Evolutionary conservation across 2,113 vertebrate genomes (phyloP).

Genomic region (Labrus mixtus): DNA sequence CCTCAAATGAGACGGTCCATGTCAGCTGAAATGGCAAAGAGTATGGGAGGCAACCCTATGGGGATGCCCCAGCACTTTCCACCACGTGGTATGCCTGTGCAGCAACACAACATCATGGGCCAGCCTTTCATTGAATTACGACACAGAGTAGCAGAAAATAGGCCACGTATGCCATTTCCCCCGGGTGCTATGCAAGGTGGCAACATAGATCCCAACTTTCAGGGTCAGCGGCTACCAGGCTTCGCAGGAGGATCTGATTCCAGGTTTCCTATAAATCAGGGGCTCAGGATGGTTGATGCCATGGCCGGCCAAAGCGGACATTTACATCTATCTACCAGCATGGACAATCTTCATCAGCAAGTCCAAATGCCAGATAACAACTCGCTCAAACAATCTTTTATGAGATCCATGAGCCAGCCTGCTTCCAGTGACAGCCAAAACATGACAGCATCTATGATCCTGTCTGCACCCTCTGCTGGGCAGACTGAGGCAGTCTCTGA

Average conservation of each 20-base stretch:
- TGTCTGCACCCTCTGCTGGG: slow-evolving; percentile 76
- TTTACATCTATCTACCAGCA: slow-evolving; percentile 81
- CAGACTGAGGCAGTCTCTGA: slow-evolving; percentile 78
- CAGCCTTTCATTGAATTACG: slow-evolving; percentile 95
- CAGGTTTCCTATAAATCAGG: slow-evolving; percentile 79
- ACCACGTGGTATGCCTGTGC: slow-evolving; percentile 87
- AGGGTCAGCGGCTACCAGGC: slow-evolving; percentile 82
- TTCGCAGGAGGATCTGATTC: slow-evolving; percentile 86
- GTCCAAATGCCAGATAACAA: slow-evolving; percentile 79
- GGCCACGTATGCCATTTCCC: slow-evolving; percentile 86
- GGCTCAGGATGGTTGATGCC: slow-evolving; percentile 85
- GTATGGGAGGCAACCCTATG: slow-evolving; percentile 79
- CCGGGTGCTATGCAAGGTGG: slow-evolving; percentile 76
- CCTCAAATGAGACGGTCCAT: slow-evolving; percentile 91
- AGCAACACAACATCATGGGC: slow-evolving; percentile 94
- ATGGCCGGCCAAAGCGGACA: slow-evolving; percentile 79
- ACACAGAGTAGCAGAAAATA: slow-evolving; percentile 89
- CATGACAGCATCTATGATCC: slow-evolving; percentile 79
- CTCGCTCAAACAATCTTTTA: slow-evolving; percentile 79
- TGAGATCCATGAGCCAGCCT: slow-evolving; percentile 88
- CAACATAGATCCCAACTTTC: slow-evolving; percentile 81
- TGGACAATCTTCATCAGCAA: slow-evolving; percentile 88
- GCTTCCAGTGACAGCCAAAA: slow-evolving; percentile 84
- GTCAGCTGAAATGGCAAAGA: slow-evolving; percentile 88
- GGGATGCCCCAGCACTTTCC: slow-evolving; percentile 89